Evolutionary conservation across 1,140 invertebrate genomes (phyloP).

Genomic region (Brevipalpus yothersi): DNA sequence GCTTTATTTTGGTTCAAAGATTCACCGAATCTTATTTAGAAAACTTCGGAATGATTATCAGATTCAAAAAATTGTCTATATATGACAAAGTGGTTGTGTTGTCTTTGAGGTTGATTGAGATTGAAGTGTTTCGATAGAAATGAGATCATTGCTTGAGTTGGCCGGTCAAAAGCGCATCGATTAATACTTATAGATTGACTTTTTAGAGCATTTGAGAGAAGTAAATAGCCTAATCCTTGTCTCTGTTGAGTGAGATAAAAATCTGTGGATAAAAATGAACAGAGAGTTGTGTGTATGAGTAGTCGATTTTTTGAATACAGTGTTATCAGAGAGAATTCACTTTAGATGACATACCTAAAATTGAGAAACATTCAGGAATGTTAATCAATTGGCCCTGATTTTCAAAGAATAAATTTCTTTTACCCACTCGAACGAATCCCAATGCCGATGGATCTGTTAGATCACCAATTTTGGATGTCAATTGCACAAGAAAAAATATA

Average conservation of each 20-base stretch:
- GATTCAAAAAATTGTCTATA: neutral
- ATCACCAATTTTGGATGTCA: neutral
- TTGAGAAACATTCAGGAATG: conserved; percentile 1
- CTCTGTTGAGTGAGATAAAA: conserved; percentile 3
- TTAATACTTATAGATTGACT: neutral
- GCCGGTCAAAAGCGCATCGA: conserved; percentile 4
- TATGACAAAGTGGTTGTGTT: conserved; percentile 8
- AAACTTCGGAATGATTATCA: neutral
- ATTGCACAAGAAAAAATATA: neutral
- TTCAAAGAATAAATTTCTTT: conserved; percentile 1
- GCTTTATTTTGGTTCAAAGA: neutral
- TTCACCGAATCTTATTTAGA: neutral
- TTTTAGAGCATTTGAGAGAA: neutral
- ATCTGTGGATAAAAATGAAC: neutral
- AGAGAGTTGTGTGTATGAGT: neutral
- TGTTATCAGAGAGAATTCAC: neutral
- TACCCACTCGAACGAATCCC: conserved; percentile 5
- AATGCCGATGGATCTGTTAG: neutral
- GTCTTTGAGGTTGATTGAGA: neutral
- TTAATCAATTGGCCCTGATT: neutral
- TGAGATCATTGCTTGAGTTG: conserved; percentile 3
- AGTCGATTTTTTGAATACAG: neutral
- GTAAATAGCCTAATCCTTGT: conserved; percentile 3
- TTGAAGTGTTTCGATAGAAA: conserved; percentile 3
- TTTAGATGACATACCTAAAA: neutral